Conservation (phyloP, 2,888 invertebrate species). For the Lasioglossum vierecki region DNA sequence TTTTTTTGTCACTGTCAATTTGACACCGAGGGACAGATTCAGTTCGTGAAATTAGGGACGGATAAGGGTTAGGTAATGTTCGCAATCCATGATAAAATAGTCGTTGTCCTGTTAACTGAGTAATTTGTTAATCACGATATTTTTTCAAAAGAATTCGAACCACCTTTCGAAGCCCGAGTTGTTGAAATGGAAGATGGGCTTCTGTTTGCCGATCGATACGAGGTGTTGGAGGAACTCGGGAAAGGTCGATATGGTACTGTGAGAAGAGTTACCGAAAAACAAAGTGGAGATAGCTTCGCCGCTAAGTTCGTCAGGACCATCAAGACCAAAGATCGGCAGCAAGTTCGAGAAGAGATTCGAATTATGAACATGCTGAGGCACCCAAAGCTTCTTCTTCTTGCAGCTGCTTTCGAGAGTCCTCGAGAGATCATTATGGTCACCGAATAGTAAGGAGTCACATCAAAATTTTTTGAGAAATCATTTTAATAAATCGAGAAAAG, state of each 20-base stretch:
- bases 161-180: conserved; percentile 76
- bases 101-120: background rate
- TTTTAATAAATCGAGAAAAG: background rate
- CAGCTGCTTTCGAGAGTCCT: conserved; percentile 91
- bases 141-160: conserved; percentile 65
- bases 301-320: conserved; percentile 93
- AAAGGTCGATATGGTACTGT: conserved; percentile 91
- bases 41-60: no score
- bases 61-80: background rate
- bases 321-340: conserved; percentile 89
- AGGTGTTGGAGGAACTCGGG: conserved; percentile 90
- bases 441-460: conserved; percentile 91
- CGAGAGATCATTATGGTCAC: conserved; percentile 93
- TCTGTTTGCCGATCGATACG: conserved; percentile 87
- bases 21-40: no score
- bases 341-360: conserved; percentile 92
- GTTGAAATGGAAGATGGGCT: conserved; percentile 86
- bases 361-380: conserved; percentile 94
- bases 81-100: background rate
- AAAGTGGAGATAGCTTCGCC: conserved; percentile 88
- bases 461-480: background rate
- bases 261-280: conserved; percentile 88
- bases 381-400: conserved; percentile 92
- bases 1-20: no score
- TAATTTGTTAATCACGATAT: background rate